A percentile compares a stretch with the other conserved stretches of the same genome.
Evolutionary conservation across 1,140 invertebrate species (phyloP).

Genomic region (Bemisia tabaci): DNA sequence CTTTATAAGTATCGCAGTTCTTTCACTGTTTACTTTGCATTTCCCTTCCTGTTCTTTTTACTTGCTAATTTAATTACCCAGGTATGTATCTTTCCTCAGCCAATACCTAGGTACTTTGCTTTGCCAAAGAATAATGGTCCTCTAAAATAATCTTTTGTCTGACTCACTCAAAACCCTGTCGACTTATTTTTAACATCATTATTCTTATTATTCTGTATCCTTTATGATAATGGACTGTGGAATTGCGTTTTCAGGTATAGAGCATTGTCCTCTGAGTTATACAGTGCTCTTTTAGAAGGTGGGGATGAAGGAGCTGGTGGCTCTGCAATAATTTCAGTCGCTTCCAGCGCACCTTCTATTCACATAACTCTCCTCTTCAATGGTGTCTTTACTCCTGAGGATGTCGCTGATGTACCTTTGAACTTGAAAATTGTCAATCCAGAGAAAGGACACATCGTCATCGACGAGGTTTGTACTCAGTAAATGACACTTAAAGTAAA

Average conservation of each 20-base stretch:
- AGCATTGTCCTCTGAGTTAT: slow-evolving; percentile 61
- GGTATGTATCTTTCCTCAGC: too few relatives aligned
- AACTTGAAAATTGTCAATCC: slow-evolving; percentile 51
- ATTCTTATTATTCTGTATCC: too few relatives aligned
- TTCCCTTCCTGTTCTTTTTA: too few relatives aligned
- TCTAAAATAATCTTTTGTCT: too few relatives aligned
- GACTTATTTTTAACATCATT: too few relatives aligned
- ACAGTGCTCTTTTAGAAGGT: slow-evolving; percentile 51
- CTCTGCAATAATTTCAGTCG: slow-evolving; percentile 69
- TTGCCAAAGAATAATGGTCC: too few relatives aligned
- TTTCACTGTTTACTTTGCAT: too few relatives aligned
- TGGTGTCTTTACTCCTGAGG: slow-evolving; percentile 52
- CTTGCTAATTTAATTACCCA: too few relatives aligned
- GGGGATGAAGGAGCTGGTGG: slow-evolving; percentile 50
- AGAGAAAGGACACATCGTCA: slow-evolving; percentile 51
- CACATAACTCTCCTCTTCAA: slow-evolving; percentile 70
- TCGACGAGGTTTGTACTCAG: slow-evolving; percentile 45
- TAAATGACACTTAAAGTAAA: slow-evolving; percentile 4
- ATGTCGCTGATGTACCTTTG: slow-evolving; percentile 47
- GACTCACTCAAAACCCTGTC: too few relatives aligned
- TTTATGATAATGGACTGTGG: too few relatives aligned
- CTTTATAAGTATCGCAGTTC: too few relatives aligned
- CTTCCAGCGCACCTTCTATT: slow-evolving; percentile 57
- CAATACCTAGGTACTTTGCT: too few relatives aligned
- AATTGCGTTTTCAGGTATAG: slow-evolving; percentile 21